Evolutionary conservation across 2,797 vertebrate genomes (phyloP), one percentile per base, ranked within the genome.

Genomic region (Phrynocephalus forsythii): DNA sequence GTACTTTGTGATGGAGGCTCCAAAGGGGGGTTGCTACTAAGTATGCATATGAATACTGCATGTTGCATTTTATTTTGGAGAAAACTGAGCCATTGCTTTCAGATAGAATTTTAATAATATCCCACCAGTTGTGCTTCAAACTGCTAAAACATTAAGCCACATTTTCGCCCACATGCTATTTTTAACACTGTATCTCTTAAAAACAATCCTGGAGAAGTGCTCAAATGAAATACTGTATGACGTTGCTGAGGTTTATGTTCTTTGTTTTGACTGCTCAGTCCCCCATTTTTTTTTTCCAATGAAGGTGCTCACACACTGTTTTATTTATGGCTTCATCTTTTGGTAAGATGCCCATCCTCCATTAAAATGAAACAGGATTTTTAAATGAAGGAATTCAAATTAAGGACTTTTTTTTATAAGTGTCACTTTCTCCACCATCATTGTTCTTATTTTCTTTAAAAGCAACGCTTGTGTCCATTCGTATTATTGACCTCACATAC

Each of bases 401-500:
- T 89, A 94, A 95, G 50, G 38, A n/a, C 38, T 73, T 82, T 94
- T 93, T 90, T 81, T 90, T 92, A 92, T n/a, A 95, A 94, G 85
- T 94, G 87, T 95, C 89, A 90, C 90, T 95, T 95, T 88, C 92
- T 93, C 92, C 93, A 91, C 87, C 95, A 93, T 84, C 95, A 94
- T 96, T 44, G 38, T 44, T 44, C 38, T 44, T 44, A 44, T 20
- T 75, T 69, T 44, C 1, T 63, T 63, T 63, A 56, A 33, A 92
- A 91, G 90, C 75, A 95, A 93, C 38, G 1, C 89, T 96, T 2
- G 15, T 96, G 96, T 97, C 96, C 95, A 91, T 96, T 96, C 97
- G 96, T 0, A 91, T 97, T 97, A 97, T 96, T 96, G 95, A 96
- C 93, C 95, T 95, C 93, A 94, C 96, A 96, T 96, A 94, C 38